Conservation (phyloP, 2,888 invertebrate genomes). For the Lasioglossum zephyrum region DNA sequence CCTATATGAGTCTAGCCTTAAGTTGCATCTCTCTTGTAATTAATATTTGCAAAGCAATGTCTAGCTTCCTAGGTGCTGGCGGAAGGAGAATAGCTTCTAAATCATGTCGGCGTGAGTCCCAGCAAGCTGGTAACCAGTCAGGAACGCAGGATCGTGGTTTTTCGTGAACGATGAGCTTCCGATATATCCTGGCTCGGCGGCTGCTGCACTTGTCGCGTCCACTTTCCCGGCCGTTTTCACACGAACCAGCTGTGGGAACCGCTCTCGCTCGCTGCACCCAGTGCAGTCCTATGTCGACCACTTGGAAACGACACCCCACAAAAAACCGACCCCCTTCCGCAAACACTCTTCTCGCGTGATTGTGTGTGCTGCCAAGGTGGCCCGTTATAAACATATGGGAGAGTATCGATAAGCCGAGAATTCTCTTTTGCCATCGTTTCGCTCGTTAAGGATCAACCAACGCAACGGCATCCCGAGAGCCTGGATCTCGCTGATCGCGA, state of each 20-base stretch:
- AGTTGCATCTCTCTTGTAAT: neutral
- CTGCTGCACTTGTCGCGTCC: slow-evolving; percentile 76
- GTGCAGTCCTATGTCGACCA: slow-evolving; percentile 63
- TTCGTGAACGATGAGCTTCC: slow-evolving; percentile 61
- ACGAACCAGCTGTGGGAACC: slow-evolving; percentile 81
- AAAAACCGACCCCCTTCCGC: slow-evolving; percentile 74
- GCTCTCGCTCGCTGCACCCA: slow-evolving; percentile 75
- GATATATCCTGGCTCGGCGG: slow-evolving; percentile 64
- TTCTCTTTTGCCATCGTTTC: slow-evolving; percentile 26
- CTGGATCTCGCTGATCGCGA: neutral
- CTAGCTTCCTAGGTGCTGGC: neutral
- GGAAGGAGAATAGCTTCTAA: neutral
- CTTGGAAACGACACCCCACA: slow-evolving; percentile 69
- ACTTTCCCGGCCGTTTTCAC: slow-evolving; percentile 80
- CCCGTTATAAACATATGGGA: slow-evolving; percentile 52
- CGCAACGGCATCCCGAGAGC: slow-evolving; percentile 14
- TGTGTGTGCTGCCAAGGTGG: slow-evolving; percentile 33
- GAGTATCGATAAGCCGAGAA: slow-evolving; percentile 55
- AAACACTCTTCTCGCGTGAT: slow-evolving; percentile 68
- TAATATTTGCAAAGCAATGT: neutral
- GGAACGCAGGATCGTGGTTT: slow-evolving; percentile 48
- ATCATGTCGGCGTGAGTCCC: neutral
- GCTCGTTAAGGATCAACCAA: slow-evolving; percentile 21
- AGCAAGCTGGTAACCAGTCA: neutral
- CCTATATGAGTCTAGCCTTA: too few relatives aligned